These are phyloP conservation scores for Daboia siamensis DNA, from an alignment of 2,113 vertebrate species.

Conservation along the genomic window DNA sequence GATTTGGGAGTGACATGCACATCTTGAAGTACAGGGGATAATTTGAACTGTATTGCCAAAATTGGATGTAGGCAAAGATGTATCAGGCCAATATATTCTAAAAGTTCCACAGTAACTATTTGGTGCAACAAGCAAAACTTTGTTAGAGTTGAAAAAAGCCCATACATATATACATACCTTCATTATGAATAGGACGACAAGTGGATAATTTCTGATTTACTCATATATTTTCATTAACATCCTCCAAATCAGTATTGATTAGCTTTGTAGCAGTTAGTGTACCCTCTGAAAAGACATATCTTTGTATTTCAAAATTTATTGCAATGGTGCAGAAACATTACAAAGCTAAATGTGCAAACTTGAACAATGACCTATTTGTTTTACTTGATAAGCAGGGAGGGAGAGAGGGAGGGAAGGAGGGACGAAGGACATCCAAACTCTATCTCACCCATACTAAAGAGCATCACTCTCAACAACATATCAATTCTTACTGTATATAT, in stretches of 20 bases:
- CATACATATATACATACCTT: background rate
- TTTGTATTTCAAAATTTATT: slow-evolving; percentile 52
- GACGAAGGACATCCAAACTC: background rate
- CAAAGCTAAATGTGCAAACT: slow-evolving; percentile 47
- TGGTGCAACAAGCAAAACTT: background rate
- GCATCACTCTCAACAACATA: background rate
- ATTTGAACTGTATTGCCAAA: background rate
- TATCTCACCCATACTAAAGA: background rate
- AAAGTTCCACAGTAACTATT: background rate
- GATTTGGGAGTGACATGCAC: background rate
- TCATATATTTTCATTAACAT: background rate
- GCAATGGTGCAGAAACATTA: slow-evolving; percentile 46
- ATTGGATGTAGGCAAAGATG: background rate
- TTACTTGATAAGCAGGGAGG: slow-evolving; percentile 12
- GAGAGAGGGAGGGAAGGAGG: background rate
- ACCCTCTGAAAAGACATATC: slow-evolving; percentile 35
- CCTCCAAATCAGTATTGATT: slow-evolving; percentile 30
- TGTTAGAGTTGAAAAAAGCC: background rate
- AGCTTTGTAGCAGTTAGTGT: background rate
- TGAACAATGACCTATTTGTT: slow-evolving; percentile 54
- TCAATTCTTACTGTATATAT: background rate
- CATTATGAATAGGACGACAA: slow-evolving; percentile 33
- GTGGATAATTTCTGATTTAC: slow-evolving; percentile 41
- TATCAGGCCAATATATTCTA: background rate
- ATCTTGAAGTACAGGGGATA: background rate